Conservation (phyloP, 1,140 invertebrate genomes). For the Andrena cerasifolii region DNA sequence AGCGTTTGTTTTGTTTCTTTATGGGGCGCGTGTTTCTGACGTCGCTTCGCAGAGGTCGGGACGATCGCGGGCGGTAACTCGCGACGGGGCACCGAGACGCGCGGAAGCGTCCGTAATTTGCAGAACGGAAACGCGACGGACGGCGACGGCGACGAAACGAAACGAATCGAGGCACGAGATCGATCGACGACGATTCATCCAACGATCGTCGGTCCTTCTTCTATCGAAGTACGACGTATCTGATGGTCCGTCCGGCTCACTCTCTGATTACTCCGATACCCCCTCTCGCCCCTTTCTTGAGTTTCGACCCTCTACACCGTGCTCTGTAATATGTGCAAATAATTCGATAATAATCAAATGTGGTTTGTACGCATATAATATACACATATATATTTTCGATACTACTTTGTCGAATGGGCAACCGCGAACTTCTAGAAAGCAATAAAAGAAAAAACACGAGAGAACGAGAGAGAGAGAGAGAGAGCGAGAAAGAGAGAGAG, state of each 20-base stretch:
- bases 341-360: constrained; percentile 75
- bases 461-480: background rate
- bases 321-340: constrained; percentile 74
- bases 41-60: constrained; percentile 35
- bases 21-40: constrained; percentile 14
- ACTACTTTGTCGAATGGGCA: constrained; percentile 61
- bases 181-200: constrained; percentile 42
- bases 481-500: background rate
- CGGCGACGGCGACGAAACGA: constrained; percentile 56
- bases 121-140: constrained; percentile 52
- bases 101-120: background rate
- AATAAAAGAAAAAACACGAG: constrained; percentile 34
- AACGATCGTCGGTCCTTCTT: constrained; percentile 54
- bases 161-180: constrained; percentile 42
- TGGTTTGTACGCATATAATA: constrained; percentile 62
- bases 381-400: constrained; percentile 74
- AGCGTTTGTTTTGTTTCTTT: too few relatives aligned
- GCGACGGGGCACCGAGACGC: background rate
- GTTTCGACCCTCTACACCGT: constrained; percentile 52
- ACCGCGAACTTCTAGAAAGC: constrained; percentile 38
- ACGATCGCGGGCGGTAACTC: constrained; percentile 15
- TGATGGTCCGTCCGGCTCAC: constrained; percentile 67
- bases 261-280: constrained; percentile 55
- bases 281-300: constrained; percentile 42
- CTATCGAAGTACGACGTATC: constrained; percentile 56